Conservation (phyloP, 2,888 invertebrate genomes). For the Polyploca ridens region DNA sequence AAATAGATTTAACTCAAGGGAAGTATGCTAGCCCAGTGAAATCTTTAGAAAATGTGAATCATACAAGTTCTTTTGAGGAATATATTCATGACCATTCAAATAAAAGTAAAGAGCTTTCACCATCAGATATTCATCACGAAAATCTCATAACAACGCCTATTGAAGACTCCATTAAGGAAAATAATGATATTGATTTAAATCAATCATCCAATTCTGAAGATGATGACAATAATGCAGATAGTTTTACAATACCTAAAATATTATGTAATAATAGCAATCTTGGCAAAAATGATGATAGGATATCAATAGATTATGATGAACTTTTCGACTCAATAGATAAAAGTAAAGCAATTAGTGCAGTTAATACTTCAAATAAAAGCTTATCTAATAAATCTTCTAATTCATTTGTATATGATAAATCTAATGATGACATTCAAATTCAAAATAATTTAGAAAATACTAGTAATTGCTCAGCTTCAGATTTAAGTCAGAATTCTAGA, state of each 20-base stretch:
- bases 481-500: conserved; percentile 53
- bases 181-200: conserved; percentile 59
- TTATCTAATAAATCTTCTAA: conserved; percentile 15
- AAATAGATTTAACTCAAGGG: conserved; percentile 40
- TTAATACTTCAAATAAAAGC: background rate
- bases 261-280: conserved; percentile 39
- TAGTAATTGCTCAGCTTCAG: conserved; percentile 14
- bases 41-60: conserved; percentile 20
- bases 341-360: background rate
- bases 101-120: conserved; percentile 6
- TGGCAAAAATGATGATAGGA: conserved; percentile 55
- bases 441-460: background rate
- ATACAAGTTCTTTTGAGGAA: conserved; percentile 53
- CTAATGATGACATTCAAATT: background rate
- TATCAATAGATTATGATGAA: conserved; percentile 74
- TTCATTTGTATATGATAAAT: conserved; percentile 2
- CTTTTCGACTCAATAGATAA: conserved; percentile 35
- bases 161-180: background rate
- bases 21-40: conserved; percentile 14
- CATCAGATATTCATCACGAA: background rate
- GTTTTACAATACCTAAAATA: background rate
- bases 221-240: conserved; percentile 15
- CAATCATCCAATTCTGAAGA: conserved; percentile 48
- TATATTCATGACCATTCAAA: conserved; percentile 55
- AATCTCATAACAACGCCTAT: background rate